Conservation (phyloP, 2,113 vertebrate species). For the Cheirogaleus medius region DNA sequence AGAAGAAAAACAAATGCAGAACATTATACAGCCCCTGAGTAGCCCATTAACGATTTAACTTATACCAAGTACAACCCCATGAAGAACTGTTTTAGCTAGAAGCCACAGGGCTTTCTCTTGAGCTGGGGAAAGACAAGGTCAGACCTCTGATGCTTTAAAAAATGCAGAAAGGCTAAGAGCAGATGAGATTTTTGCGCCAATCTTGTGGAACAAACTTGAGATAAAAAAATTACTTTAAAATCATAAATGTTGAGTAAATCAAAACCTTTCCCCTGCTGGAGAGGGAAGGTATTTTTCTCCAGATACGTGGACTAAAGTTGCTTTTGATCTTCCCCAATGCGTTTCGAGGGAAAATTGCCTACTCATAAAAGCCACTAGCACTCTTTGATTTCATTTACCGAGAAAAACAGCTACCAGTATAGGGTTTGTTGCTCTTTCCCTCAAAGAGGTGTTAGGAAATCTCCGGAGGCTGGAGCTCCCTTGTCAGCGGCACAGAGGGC, state of each 20-base stretch:
- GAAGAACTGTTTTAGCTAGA: not conserved
- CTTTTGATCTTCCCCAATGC: not conserved
- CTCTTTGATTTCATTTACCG: not conserved
- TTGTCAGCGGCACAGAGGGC: not conserved
- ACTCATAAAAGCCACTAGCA: not conserved
- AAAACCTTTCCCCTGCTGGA: not conserved
- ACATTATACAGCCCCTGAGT: constrained; percentile 13
- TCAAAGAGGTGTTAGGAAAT: not conserved
- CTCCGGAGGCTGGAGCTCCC: not conserved
- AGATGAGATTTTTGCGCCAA: not conserved
- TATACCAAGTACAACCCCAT: constrained; percentile 51
- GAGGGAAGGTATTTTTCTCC: not conserved
- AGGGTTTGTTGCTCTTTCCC: not conserved
- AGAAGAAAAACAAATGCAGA: constrained; percentile 69
- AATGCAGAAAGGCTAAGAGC: not conserved
- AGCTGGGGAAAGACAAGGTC: not conserved
- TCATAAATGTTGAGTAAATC: not conserved
- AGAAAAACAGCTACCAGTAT: not conserved
- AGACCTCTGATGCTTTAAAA: not conserved
- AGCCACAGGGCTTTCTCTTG: constrained; percentile 27
- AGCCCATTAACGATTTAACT: constrained; percentile 62
- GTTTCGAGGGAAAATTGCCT: not conserved
- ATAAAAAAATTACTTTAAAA: not conserved
- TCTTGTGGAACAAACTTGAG: not conserved
- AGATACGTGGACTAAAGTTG: not conserved